A percentile compares a stretch with the other conserved stretches of the same genome.
Evolutionary conservation across 2,113 vertebrate genomes (phyloP).

Genomic region (Ceratotherium simum): DNA sequence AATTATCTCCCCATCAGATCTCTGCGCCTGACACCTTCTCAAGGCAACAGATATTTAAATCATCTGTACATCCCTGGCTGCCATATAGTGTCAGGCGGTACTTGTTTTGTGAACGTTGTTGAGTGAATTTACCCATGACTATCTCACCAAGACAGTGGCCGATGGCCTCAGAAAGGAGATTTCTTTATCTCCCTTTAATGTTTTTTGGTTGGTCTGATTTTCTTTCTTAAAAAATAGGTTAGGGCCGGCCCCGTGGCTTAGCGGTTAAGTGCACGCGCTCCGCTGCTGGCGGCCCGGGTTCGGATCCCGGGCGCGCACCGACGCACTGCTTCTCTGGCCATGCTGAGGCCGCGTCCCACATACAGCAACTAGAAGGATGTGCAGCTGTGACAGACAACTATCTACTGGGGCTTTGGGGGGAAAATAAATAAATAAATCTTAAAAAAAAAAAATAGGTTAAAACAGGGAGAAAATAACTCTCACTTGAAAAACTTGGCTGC

Average conservation of each 20-base stretch:
- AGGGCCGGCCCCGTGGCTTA: too few relatives aligned
- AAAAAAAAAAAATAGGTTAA: too few relatives aligned
- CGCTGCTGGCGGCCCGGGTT: too few relatives aligned
- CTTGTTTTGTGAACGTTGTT: neutral
- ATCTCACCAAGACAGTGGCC: neutral
- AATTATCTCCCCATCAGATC: neutral
- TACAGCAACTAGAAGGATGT: too few relatives aligned
- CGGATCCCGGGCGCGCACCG: too few relatives aligned
- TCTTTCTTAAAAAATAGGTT: constrained; percentile 9
- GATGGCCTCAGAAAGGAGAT: neutral
- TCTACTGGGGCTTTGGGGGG: too few relatives aligned
- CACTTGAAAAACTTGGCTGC: neutral
- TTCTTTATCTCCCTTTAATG: neutral
- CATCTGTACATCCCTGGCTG: neutral
- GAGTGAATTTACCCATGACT: neutral
- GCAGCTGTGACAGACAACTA: too few relatives aligned
- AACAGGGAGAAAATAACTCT: neutral
- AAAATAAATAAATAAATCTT: too few relatives aligned
- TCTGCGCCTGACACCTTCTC: neutral
- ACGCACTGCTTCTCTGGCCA: too few relatives aligned
- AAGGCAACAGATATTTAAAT: neutral
- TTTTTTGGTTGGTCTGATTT: neutral
- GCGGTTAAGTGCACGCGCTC: too few relatives aligned
- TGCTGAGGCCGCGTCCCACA: too few relatives aligned
- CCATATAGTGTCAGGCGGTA: neutral